These are phyloP conservation scores for Oncorhynchus kisutch DNA, from an alignment of 2,113 vertebrate species.

Conservation along the genomic window DNA sequence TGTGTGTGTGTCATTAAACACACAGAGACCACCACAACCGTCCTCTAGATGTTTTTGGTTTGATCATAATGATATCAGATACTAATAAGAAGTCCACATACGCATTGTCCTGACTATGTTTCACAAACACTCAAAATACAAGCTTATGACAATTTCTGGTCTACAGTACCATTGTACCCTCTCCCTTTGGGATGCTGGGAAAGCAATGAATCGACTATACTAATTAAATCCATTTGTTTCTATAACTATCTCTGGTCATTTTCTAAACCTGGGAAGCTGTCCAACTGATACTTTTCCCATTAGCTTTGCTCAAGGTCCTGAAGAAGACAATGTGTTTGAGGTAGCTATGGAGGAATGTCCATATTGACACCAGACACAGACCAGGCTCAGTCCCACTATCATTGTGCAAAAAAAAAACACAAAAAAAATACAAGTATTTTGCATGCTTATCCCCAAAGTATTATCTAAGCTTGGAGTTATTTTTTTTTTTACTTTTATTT, in stretches of 20 bases:
- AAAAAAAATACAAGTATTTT: conserved; percentile 14
- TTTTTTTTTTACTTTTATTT: too few relatives aligned
- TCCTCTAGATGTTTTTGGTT: too few relatives aligned
- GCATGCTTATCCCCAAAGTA: conserved; percentile 44
- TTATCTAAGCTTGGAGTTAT: conserved; percentile 20
- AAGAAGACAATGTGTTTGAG: conserved; percentile 15
- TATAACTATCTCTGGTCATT: conserved; percentile 3
- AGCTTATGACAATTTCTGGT: too few relatives aligned
- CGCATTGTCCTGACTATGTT: neutral
- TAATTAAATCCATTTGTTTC: conserved; percentile 37
- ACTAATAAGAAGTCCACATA: neutral
- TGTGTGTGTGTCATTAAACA: too few relatives aligned
- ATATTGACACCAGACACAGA: conserved; percentile 18
- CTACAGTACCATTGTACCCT: neutral
- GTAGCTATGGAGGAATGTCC: conserved; percentile 16
- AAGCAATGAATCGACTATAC: neutral
- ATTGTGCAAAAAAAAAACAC: too few relatives aligned
- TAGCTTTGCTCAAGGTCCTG: conserved; percentile 15
- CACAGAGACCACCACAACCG: too few relatives aligned
- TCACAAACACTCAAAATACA: too few relatives aligned
- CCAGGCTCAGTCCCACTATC: conserved; percentile 12
- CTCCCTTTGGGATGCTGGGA: neutral
- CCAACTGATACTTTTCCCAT: conserved; percentile 27
- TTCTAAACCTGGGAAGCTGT: conserved; percentile 8
- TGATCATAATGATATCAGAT: too few relatives aligned